These are phyloP conservation scores for Ceratina australensis DNA, from an alignment of 1,140 invertebrate species.

Conservation along the genomic window DNA sequence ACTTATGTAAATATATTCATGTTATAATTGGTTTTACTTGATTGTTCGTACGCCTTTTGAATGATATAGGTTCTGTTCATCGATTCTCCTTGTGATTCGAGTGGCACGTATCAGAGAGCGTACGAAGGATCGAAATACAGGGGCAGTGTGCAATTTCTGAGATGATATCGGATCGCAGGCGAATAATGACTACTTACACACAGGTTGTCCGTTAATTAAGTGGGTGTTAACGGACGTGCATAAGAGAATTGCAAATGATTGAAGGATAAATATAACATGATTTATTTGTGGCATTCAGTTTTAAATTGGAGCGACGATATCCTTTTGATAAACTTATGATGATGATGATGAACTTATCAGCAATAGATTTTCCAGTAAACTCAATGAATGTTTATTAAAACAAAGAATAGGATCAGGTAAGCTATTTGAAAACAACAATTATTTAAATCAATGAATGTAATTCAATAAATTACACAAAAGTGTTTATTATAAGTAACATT, in stretches of 20 bases:
- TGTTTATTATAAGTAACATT: too few relatives aligned
- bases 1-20: too few relatives aligned
- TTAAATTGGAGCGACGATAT: background rate
- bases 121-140: background rate
- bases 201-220: constrained; percentile 10
- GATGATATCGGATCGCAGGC: background rate
- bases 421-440: too few relatives aligned
- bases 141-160: constrained; percentile 19
- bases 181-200: constrained; percentile 18
- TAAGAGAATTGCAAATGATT: background rate
- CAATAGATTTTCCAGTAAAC: too few relatives aligned
- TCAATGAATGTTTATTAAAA: background rate
- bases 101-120: background rate
- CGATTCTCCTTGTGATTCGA: background rate
- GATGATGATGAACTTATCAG: too few relatives aligned
- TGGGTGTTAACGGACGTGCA: constrained; percentile 7
- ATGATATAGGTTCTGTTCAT: background rate
- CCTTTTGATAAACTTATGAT: too few relatives aligned
- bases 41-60: too few relatives aligned
- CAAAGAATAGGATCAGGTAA: too few relatives aligned
- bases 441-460: too few relatives aligned
- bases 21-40: too few relatives aligned
- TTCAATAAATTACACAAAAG: too few relatives aligned
- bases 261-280: constrained; percentile 11
- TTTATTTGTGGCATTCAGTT: background rate